Base-by-base conservation (phyloP, 2,113 vertebrate species). In the Perca flavescens region DNA sequence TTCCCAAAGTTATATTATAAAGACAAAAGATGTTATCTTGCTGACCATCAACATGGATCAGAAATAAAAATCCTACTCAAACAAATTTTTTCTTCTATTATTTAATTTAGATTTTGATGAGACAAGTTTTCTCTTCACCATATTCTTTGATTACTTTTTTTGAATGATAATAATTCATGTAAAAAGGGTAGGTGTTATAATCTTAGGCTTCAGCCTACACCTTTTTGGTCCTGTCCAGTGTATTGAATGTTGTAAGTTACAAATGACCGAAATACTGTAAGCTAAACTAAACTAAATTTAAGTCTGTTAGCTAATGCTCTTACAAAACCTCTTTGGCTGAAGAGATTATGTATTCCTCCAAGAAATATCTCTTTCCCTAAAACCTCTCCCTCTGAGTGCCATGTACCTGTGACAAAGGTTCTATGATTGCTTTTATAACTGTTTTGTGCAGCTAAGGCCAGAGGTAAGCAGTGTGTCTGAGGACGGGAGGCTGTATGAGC, bases 401-500 rank as follows among this genome's bases (percentile, higher is more conserved):
- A 6, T 77, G 12, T 50, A 8, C 31, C 50, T 19, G 7, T 36
- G n/a, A n/a, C 21, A 1, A 47, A 31, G 16, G 3, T 11, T 77
- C 0, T 4, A 6, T 8, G 36, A 50, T 6, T 3, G 2, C 5
- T 75, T 73, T 64, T 53, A 1, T 50, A 17, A 31, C 49, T 31
- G 6, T 52, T 36, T 2, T 71, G 58, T 74, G 40, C 85, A 99
- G 97, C 85, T 99, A 8, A 89, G 77, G 63, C 95, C 97, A 21
- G 96, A 97, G 88, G 21, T 69, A 40, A 79, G 86, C 12, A 85
- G 82, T n/a, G 86, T 98, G 15, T 91, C 95, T 58, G 97, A 99
- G 94, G 96, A 99, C 14, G 97, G 96, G 19, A 92, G 89, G 67
- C 91, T 95, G 82, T 93, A 97, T 74, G 92, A 89, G 52, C 7